Evolutionary conservation across 2,797 vertebrate species (phyloP), one percentile per base, ranked within the genome.

Genomic region (Zalophus californianus): DNA sequence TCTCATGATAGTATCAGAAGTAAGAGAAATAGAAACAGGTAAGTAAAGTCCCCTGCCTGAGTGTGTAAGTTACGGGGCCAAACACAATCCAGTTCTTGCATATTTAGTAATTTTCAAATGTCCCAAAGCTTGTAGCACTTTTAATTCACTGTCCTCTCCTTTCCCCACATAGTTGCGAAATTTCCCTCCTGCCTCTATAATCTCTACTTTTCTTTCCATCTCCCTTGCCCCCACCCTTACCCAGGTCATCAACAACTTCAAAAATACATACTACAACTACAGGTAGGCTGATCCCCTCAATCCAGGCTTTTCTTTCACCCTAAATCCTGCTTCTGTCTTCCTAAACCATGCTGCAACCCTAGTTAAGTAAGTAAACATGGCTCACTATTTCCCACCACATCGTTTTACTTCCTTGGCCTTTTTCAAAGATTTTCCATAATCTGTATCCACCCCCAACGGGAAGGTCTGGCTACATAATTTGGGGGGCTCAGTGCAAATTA

Each of bases 21-120:
- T 77, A 73, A 89, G 52, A 88, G 48, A 52, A 70, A 16, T 27
- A 44, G 72, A 73, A n/a, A 80, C n/a, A 68, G 70, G 32, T 75
- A 32, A 84, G 48, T 75, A 56, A 94, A 82, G 56, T 58, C 25
- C 9, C 9, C 27, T 64, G 6, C 38, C 38, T 20, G 9, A 68
- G 60, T 70, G 13, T 15, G 2, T 85, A 95, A 70, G 41, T 5
- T 79, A 5, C 11, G 23, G 20, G 38, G 32, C 50, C 78, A 86
- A 90, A 60, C 15, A 60, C 60, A 68, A 79, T 86, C 25, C 15
- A n/a, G 38, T 91, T 86, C 62, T 58, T 77, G 41, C 41, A 41
- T 70, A 38, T 91, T 95, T 79, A 91, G 41, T 48, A n/a, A 79
- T 79, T 78, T 79, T 86, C 60, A 86, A 86, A 68, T 20, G 10